Base-by-base conservation (phyloP, 2,113 vertebrate genomes). In the Delphinapterus leucas region DNA sequence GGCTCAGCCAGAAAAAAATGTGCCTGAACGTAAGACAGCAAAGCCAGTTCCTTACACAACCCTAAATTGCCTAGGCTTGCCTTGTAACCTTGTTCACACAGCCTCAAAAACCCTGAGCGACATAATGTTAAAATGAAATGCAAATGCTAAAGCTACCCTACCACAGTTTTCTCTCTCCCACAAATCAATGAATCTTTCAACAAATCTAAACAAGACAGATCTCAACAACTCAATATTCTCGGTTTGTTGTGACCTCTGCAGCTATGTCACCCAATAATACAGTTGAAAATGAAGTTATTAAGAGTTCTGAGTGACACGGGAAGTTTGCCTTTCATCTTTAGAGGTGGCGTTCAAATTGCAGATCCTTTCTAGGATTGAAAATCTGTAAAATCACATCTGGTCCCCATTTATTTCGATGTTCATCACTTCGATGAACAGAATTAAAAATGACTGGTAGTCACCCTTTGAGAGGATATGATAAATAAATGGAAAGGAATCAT, bases 381-480 rank as follows among this genome's bases (percentile, higher is more conserved):
- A 70, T 31, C 95, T 94, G 8, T 85, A 92, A 88, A 97, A 80
- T 83, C 80, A 80, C 13, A 84, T 23, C 49, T 38, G 47, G 73
- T 70, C 65, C 44, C 31, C 31, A 74, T 90, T 61, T 80, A 95
- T 53, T 92, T 63, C 53, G 15, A 53, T 53, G 53, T 53, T 53
- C 63, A 92, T 71, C 71, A 49, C 31, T 89, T 82, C n/a, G 5
- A 90, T 55, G 63, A 92, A 76, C 33, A 84, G 60, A 92, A 93
- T 58, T 80, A 31, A 84, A 93, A 90, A 88, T 88, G 36, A 92
- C 5, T 92, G 67, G 33, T 28, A 65, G 28, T 55, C 83, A 82
- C 33, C 28, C 71, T 67, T 84, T 44, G 53, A 47, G 58, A 90
- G 14, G 85, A 65, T 44, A 61, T 41, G 44, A 87, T 76, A 67